Conservation (phyloP, 2,888 invertebrate species). For the Arrhopalites spinosus region DNA sequence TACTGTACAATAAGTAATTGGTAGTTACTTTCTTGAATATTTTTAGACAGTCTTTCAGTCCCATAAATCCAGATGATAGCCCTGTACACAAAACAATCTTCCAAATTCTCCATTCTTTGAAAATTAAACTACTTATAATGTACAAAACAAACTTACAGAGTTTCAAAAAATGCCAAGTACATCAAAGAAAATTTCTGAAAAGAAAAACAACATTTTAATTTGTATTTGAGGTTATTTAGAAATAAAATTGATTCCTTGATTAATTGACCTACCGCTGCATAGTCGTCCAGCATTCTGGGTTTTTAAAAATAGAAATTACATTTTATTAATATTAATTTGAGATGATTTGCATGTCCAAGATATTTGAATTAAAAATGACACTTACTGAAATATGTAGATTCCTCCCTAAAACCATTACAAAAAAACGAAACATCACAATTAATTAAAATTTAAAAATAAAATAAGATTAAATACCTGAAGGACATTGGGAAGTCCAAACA, state of each 20-base stretch:
- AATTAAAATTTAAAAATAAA: background rate
- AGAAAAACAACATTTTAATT: too few relatives aligned
- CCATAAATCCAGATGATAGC: conserved; percentile 93
- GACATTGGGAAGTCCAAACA: conserved; percentile 85
- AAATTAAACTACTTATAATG: background rate
- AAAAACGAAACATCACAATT: background rate
- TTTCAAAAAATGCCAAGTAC: conserved; percentile 91
- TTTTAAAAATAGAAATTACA: too few relatives aligned
- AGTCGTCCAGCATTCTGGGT: conserved; percentile 72
- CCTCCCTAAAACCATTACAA: conserved; percentile 68
- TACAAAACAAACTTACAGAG: too few relatives aligned
- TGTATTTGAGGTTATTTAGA: too few relatives aligned
- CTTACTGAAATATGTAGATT: conserved; percentile 87
- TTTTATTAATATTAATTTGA: too few relatives aligned
- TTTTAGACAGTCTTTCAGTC: conserved; percentile 75
- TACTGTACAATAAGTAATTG: background rate
- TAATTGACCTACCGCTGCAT: too few relatives aligned
- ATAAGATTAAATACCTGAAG: conserved; percentile 68
- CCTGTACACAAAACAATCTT: background rate
- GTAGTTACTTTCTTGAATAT: conserved; percentile 78
- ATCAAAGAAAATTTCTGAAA: conserved; percentile 89
- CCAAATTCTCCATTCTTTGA: background rate
- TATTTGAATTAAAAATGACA: too few relatives aligned
- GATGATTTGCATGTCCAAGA: too few relatives aligned
- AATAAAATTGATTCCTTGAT: too few relatives aligned